Base-by-base conservation (phyloP, 2,888 invertebrate species). In the Epicampocera succincta region DNA sequence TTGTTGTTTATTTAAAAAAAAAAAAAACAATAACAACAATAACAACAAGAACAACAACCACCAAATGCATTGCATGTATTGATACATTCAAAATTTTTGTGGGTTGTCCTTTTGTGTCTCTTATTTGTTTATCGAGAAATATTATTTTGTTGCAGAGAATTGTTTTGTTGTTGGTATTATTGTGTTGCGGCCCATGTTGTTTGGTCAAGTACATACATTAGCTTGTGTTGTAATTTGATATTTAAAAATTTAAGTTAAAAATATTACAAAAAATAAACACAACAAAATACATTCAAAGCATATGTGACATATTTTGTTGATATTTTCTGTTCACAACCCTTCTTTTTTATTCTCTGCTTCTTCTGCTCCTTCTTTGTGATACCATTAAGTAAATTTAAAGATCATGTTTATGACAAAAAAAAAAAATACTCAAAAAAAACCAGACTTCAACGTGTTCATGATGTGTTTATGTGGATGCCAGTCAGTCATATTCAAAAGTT, bases 151-250 rank as follows among this genome's bases (percentile, higher is more conserved):
- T 63, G 44, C 48, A 3, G 8, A 33, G 33, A 33, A 15, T 33
- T 6, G 12, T 71, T 19, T 40, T 21, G n/a, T 56, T 38, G 4
- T 68, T 42, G 9, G 29, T 65, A 13, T 25, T 69, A 3, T 46
- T 40, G 38, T 17, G 38, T 9, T 54, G 17, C 13, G 54, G 38
- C 48, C 40, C 29, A 33, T 71, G n/a, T 73, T 63, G 33, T 40
- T 77, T 74, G 78, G 77, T 78, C 82, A 82, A 82, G 77, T 82
- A 60, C 82, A 60, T 82, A 60, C 82, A 60, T 82, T 82, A 50
- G 69, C 78, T 78, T 82, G 82, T 82, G 78, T 82, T 78, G 82
- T 75, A 82, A 82, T 82, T 75, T 66, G 82, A 82, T 82, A 74
- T 44, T 78, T 71, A 21, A 71, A 40, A 73, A 46, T 40, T 42